phyloP scores from a whole-genome alignment of 2,888 invertebrate genomes.

The Aporophyla nigra region DNA sequence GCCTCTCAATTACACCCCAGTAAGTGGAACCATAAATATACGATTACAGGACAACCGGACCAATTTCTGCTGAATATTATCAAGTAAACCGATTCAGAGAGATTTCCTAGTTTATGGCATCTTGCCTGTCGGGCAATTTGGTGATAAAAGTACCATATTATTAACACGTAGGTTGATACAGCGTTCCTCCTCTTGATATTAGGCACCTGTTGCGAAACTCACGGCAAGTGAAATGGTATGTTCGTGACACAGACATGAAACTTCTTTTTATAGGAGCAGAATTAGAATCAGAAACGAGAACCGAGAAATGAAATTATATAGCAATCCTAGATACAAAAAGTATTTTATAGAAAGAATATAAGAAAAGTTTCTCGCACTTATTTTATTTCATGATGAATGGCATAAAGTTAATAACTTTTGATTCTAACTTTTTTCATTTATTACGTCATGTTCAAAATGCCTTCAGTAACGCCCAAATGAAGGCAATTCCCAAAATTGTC shows the following conservation, averaged over 20 bases:
- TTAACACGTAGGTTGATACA: conserved; percentile 35
- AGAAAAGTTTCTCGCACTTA: conserved; percentile 77
- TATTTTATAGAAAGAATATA: conserved; percentile 72
- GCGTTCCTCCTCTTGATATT: conserved; percentile 29
- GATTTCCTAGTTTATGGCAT: conserved; percentile 32
- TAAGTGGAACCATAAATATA: conserved; percentile 86
- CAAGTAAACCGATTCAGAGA: conserved; percentile 9
- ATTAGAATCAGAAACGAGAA: conserved; percentile 38
- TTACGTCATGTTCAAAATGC: conserved; percentile 88
- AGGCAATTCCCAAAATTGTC: conserved; percentile 89
- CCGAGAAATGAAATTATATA: conserved; percentile 52
- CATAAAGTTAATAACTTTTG: conserved; percentile 89
- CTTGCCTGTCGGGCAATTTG: conserved; percentile 23
- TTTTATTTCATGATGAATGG: conserved; percentile 89
- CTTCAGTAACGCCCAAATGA: conserved; percentile 86
- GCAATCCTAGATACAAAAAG: conserved; percentile 65
- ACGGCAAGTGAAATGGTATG: conserved; percentile 34
- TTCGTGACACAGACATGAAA: conserved; percentile 28
- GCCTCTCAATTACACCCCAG: conserved; percentile 98
- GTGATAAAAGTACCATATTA: conserved; percentile 32
- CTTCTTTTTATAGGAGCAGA: conserved; percentile 25
- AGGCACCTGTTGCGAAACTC: conserved; percentile 55
- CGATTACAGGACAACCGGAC: background rate
- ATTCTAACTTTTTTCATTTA: conserved; percentile 90
- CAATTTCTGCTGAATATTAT: background rate